These are phyloP conservation scores for Cephus spinipes DNA, from an alignment of 2,888 invertebrate genomes.

Conservation along the genomic window DNA sequence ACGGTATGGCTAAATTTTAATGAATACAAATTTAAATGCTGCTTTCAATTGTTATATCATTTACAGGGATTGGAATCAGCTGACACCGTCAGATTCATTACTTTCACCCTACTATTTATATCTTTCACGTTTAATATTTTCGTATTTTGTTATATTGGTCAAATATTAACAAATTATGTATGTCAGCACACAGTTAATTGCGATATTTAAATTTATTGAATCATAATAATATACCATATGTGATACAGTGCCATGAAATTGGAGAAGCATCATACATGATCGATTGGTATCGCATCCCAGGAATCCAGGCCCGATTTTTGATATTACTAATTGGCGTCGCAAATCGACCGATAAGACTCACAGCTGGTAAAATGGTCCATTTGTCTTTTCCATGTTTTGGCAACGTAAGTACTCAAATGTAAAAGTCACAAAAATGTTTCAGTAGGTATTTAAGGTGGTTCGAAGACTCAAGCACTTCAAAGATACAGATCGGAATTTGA, in stretches of 20 bases:
- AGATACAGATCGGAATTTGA: no score
- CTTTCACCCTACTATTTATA: no score
- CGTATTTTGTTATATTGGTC: conserved; percentile 55
- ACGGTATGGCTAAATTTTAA: conserved; percentile 30
- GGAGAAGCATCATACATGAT: conserved; percentile 26
- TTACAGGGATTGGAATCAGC: no score
- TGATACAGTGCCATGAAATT: neutral
- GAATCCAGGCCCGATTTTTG: conserved; percentile 28
- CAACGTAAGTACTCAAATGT: conserved; percentile 27
- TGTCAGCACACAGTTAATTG: no score
- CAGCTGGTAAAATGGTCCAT: conserved; percentile 42
- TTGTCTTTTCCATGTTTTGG: conserved; percentile 40
- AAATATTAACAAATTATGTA: neutral
- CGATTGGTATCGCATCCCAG: conserved; percentile 38
- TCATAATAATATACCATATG: neutral
- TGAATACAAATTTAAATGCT: no score
- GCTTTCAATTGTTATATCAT: no score
- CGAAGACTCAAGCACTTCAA: no score
- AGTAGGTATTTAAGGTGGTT: no score
- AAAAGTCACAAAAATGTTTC: no score
- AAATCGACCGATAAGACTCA: conserved; percentile 33
- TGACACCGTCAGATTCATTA: no score
- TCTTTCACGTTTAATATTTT: no score
- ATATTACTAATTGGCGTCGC: conserved; percentile 37
- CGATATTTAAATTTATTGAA: no score